Evolutionary conservation across 2,797 vertebrate species (phyloP).

Genomic region (Cichlasoma orientale): DNA sequence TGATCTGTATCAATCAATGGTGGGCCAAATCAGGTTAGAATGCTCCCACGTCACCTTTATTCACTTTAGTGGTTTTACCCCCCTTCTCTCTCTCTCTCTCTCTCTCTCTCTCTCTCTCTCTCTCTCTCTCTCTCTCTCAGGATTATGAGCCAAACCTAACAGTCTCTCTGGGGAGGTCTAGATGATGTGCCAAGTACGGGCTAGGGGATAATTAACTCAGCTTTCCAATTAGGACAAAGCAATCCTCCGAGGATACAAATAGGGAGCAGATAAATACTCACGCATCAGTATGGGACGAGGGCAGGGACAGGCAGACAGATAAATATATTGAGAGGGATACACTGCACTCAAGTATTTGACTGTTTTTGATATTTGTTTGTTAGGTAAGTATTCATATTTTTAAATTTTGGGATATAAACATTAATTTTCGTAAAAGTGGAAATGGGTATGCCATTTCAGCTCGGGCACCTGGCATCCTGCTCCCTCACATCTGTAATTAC

Average conservation of each 20-base stretch:
- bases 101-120: not conserved
- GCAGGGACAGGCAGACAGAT: slow-evolving; percentile 52
- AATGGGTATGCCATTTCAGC: not conserved
- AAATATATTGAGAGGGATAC: slow-evolving; percentile 53
- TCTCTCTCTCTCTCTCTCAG: not conserved
- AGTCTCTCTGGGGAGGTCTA: slow-evolving; percentile 67
- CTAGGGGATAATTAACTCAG: slow-evolving; percentile 80
- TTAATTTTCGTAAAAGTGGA: not conserved
- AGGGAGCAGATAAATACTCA: slow-evolving; percentile 69
- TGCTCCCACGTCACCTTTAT: slow-evolving; percentile 26
- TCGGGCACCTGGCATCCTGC: not conserved
- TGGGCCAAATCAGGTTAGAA: slow-evolving; percentile 38
- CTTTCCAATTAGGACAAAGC: slow-evolving; percentile 80
- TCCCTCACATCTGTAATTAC: not conserved
- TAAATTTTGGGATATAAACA: not conserved
- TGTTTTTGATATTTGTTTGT: not conserved
- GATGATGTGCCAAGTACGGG: slow-evolving; percentile 76
- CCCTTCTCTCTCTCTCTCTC: no score
- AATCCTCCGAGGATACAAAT: slow-evolving; percentile 67
- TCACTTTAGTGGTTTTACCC: slow-evolving; percentile 19
- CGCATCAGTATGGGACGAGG: slow-evolving; percentile 46
- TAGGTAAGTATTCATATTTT: not conserved
- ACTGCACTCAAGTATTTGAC: not conserved
- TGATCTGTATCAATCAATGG: slow-evolving; percentile 56
- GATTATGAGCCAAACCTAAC: slow-evolving; percentile 63